These are phyloP conservation scores for Cairina moschata DNA, from an alignment of 2,113 vertebrate genomes.

Conservation along the genomic window DNA sequence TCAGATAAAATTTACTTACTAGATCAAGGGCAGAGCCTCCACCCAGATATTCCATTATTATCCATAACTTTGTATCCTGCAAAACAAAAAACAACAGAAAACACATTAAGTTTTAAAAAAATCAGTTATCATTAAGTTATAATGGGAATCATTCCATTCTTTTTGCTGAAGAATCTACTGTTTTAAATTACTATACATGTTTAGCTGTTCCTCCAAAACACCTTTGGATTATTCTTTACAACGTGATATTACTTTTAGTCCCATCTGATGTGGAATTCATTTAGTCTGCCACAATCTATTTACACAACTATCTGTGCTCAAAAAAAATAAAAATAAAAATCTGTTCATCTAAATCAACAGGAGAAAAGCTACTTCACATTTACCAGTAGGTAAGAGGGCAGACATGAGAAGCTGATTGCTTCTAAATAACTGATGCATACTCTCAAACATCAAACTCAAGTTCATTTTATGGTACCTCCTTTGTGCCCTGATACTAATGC, in stretches of 20 bases:
- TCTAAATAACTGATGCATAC: neutral
- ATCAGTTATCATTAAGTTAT: neutral
- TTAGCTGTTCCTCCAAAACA: neutral
- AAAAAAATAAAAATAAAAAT: neutral
- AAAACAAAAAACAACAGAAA: slow-evolving; percentile 51
- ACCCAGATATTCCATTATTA: slow-evolving; percentile 97
- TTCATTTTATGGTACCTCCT: neutral
- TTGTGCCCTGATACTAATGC: neutral
- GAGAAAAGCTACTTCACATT: neutral
- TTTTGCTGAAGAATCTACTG: neutral
- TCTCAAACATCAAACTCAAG: neutral
- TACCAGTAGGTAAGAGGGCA: neutral
- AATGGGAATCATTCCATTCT: neutral
- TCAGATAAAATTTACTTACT: slow-evolving; percentile 76
- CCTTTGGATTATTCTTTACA: neutral
- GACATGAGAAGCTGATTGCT: neutral
- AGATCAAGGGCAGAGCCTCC: slow-evolving; percentile 95
- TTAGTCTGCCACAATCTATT: neutral
- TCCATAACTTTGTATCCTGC: slow-evolving; percentile 96
- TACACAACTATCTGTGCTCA: neutral
- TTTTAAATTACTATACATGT: neutral
- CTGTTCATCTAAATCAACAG: neutral
- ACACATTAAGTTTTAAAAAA: neutral
- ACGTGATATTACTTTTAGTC: neutral
- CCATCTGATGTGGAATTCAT: neutral